Base-by-base conservation (phyloP, 2,797 vertebrate species). In the Emydoidea blandingii region DNA sequence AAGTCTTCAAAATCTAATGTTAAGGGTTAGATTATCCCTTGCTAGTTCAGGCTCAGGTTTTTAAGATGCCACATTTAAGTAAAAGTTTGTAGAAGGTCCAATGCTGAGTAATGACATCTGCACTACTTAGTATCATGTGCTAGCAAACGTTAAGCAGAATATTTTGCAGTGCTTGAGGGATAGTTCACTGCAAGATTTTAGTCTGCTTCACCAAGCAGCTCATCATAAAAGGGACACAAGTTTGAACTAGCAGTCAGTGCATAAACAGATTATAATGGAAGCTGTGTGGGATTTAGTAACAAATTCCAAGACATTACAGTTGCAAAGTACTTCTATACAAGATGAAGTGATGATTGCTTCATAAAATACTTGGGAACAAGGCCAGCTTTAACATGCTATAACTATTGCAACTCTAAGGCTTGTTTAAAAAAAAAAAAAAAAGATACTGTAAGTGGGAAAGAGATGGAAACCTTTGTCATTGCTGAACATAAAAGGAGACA, bases 121-220 rank as follows among this genome's bases (percentile, higher is more conserved):
- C 92, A 79, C 93, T 94, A 76, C 21, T 92, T 90, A 44, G 44
- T 44, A 44, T 97, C 76, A 3, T 72, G 87, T 89, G 89, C 82
- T 83, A 79, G 80, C 81, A 27, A 12, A 21, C 2, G 15, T 16
- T 41, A 85, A 54, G 41, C 56, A 76, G 68, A 89, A 72, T 18
- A 16, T 54, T 65, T 86, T 82, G 81, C 74, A 86, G 34, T 79
- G 65, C 91, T 91, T 87, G 82, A 72, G 85, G 90, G 90, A 88
- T 85, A 85, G 25, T 54, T 94, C 88, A 85, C 92, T 87, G 87
- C 85, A 91, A 12, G 83, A 49, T 8, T 25, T 44, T 29, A 49
- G 62, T 9, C 87, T 76, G 37, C 27, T 90, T 49, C 21, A 8
- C 19, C 74, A 88, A 92, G 79, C 92, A 87, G 37, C 52, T n/a